These are phyloP conservation scores for Bubo blakistoni DNA, from an alignment of 2,113 vertebrate genomes.

Conservation along the genomic window DNA sequence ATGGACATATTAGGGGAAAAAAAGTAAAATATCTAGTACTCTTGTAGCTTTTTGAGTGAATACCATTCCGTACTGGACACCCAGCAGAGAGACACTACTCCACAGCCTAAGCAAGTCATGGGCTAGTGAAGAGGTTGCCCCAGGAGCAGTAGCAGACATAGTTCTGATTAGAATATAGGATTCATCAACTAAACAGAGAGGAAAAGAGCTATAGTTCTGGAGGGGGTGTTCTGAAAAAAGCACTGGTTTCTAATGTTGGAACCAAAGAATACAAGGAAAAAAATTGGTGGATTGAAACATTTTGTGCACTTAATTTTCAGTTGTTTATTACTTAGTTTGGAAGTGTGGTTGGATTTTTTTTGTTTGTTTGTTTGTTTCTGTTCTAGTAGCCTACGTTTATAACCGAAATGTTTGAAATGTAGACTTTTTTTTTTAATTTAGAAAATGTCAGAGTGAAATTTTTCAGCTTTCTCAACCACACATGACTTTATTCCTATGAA, in stretches of 20 bases:
- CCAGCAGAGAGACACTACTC: background rate
- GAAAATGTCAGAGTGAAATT: background rate
- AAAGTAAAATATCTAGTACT: background rate
- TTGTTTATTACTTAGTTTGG: background rate
- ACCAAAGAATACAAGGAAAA: background rate
- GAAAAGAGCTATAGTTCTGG: background rate
- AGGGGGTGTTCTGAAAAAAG: background rate
- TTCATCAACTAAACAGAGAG: background rate
- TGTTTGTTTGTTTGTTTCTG: background rate
- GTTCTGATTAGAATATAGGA: background rate
- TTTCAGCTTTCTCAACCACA: background rate
- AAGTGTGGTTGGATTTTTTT: background rate
- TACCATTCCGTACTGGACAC: background rate
- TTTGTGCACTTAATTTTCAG: background rate
- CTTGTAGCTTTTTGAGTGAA: background rate
- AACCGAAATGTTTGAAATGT: background rate
- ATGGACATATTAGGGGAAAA: fast-evolving
- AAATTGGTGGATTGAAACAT: background rate
- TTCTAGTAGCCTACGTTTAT: fast-evolving
- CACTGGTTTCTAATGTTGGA: background rate
- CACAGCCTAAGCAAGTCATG: background rate
- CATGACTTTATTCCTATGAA: fast-evolving
- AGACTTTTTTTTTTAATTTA: background rate
- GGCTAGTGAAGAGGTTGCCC: background rate
- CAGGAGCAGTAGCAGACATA: background rate